Base-by-base conservation (phyloP, 2,888 invertebrate species). In the Nowickia ferox region DNA sequence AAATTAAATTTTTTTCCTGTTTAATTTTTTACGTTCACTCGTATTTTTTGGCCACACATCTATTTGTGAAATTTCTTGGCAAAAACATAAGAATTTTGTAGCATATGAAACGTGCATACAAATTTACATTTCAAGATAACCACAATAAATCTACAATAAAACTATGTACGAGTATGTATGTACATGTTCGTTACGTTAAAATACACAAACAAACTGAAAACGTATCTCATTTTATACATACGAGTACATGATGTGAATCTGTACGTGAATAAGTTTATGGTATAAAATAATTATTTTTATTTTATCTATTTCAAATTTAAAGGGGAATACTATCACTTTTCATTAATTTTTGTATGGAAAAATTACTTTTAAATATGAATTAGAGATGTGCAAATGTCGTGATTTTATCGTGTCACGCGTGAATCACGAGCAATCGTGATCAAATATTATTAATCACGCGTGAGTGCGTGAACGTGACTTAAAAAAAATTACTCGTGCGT, bases 41-140 rank as follows among this genome's bases (percentile, higher is more conserved):
- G 30, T 30, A 6, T 30, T 75, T n/a, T 63, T 77, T 69, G 74
- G 68, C 72, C 66, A 59, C 72, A 80, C 53, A 72, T 53, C 38
- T 11, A 65, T 77, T 84, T 80, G 76, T 40, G 38, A 80, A 80
- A 78, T 51, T 84, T 84, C 66, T 84, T 84, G 84, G 84, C 80
- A 84, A 72, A 84, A 72, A 76, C 53, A 72, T 72, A 55, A 80
- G 13, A 68, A 55, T 71, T 71, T 76, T 65, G 13, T 57, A 53
- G 61, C 51, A 66, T 69, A 69, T 75, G 2, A 71, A 75, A 55
- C 69, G 59, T 75, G 57, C 17, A 75, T 42, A 51, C 59, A 42
- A 65, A 66, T 48, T 8, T 46, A 17, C 8, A 17, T 61, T 48
- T 71, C 46, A 57, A 72, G 59, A 72, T 72, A 72, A 75, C 11